Evolutionary conservation across 1,140 invertebrate species (phyloP), one percentile per base, ranked within the genome.

Genomic region (Zophobas morio): DNA sequence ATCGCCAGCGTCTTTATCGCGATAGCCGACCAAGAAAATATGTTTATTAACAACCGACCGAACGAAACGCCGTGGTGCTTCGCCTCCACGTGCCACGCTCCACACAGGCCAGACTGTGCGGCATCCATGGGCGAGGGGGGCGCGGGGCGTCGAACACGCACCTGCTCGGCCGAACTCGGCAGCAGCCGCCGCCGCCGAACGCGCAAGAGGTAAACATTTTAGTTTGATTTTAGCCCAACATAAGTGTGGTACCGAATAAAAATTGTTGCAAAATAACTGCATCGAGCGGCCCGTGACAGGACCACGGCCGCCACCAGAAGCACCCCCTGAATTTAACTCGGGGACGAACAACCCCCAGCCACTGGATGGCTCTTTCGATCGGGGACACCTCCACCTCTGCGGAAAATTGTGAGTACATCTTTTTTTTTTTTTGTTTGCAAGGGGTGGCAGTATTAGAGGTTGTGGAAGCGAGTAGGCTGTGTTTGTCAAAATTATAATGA

Each of bases 71-170:
- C 83, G 60, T 74, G 82, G 85, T 86, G 40, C 47, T 75, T 80
- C 81, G 84, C 85, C 85, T 85, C 85, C 85, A 86, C 85, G 85
- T 86, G 85, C 76, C 78, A 32, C 1, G 34, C 42, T 75, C 53
- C 77, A 79, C 82, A 84, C 84, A 80, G 82, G 82, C 79, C 70
- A 78, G 81, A 82, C 83, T 81, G 73, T 78, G 72, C 74, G 79
- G 81, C 79, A 78, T 79, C 70, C 79, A 72, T 78, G 80, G 80
- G 75, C 76, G 75, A 80, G 54, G 53, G 60, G 70, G 6, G 70
- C 20, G 47, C 8, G 80, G 33, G 79, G 63, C 34, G 57, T 40
- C 71, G 51, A 60, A 56, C 39, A 1, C 54, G 37, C 40, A 34
- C 1, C 57, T 36, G 37, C 34, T 80, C 81, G 81, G 54, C 6